A percentile compares a stretch with the other conserved stretches of the same genome.
These are phyloP conservation scores for Meloidogyne floridensis DNA, from an alignment of 1,140 invertebrate genomes.

Conservation along the genomic window DNA sequence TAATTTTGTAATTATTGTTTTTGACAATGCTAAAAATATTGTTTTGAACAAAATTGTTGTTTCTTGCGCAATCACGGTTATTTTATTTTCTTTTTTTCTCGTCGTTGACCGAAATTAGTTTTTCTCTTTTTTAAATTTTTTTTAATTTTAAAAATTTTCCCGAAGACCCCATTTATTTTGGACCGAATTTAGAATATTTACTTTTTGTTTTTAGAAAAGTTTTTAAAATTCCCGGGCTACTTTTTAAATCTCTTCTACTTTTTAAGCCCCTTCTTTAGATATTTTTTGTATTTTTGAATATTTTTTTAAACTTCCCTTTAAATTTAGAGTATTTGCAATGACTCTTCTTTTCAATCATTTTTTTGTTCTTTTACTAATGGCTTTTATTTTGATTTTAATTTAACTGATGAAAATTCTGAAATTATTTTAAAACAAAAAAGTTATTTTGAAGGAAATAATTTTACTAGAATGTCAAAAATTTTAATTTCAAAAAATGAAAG, in stretches of 20 bases:
- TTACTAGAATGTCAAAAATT: constrained; percentile 35
- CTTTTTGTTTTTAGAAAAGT: no score
- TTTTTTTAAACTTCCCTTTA: background rate
- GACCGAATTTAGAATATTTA: no score
- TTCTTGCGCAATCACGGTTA: constrained; percentile 28
- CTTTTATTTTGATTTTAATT: constrained; percentile 17
- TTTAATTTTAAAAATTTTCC: no score
- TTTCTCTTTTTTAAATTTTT: no score
- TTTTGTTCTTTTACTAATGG: constrained; percentile 24
- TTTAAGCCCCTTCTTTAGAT: no score
- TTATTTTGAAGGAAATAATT: constrained; percentile 26
- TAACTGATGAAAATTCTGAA: background rate
- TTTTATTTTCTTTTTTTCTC: background rate
- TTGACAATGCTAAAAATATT: constrained; percentile 13
- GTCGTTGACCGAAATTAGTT: no score
- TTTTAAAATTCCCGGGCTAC: no score
- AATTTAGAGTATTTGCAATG: constrained; percentile 18
- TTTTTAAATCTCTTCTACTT: no score
- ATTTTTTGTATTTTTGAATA: no score
- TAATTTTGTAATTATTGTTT: constrained; percentile 25
- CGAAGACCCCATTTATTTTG: no score
- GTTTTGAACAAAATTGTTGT: constrained; percentile 14
- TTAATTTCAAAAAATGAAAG: constrained; percentile 15
- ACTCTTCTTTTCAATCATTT: background rate
- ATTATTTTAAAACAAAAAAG: constrained; percentile 22